phyloP scores from a whole-genome alignment of 2,113 vertebrate species.

The Fulica atra region DNA sequence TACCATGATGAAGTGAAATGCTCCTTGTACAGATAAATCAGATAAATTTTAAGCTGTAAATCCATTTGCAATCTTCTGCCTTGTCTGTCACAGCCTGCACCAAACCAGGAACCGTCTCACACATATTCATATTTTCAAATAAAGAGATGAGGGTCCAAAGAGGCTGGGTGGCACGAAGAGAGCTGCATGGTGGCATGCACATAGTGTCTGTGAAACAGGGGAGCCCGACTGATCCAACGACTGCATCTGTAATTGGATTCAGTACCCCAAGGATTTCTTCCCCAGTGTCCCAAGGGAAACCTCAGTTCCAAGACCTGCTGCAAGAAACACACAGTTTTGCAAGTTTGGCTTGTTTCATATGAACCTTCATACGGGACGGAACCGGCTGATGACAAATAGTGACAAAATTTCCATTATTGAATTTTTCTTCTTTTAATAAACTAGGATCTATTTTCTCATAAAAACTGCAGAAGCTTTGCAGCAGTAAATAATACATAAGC shows the following conservation, averaged over 20 bases:
- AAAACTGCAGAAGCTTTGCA: neutral
- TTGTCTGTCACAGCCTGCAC: neutral
- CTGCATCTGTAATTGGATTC: neutral
- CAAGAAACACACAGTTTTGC: neutral
- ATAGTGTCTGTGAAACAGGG: neutral
- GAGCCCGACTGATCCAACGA: neutral
- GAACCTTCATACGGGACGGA: neutral
- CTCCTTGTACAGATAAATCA: neutral
- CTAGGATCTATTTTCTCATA: neutral
- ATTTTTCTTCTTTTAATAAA: conserved; percentile 24
- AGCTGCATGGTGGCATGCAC: neutral
- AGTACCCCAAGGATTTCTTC: neutral
- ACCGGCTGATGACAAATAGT: neutral
- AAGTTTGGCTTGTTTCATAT: neutral
- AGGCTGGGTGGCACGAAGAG: neutral
- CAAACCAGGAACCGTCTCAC: neutral
- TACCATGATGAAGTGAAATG: neutral
- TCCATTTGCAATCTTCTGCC: neutral
- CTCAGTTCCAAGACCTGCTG: neutral
- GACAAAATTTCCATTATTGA: neutral
- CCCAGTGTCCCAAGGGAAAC: neutral
- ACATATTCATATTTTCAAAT: neutral
- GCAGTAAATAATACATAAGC: neutral
- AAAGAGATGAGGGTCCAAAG: neutral
- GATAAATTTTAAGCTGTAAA: neutral